Evolutionary conservation across 2,113 vertebrate species (phyloP), one percentile per base, ranked within the genome.

Genomic region (Bubo bubo): DNA sequence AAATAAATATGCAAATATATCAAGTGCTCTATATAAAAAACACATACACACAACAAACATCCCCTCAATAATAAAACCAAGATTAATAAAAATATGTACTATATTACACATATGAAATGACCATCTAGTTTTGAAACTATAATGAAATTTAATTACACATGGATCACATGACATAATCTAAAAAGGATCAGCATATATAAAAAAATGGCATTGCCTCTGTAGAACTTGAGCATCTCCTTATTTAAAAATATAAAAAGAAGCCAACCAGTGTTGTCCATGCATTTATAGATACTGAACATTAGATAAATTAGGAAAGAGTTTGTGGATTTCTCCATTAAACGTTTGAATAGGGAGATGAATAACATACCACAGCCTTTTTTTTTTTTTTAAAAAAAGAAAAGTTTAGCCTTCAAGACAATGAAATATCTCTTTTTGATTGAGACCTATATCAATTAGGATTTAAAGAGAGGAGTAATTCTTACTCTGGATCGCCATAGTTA

Each of bases 1-100:
- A 88, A 96, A 97, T 97, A 97, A 97, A 97, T 97, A 97, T 8
- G 76, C 86, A 93, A 93, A 93, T 91, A 90, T 93, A 93, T 84
- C 72, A 77, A 93, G 60, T 70, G 92, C 76, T 94, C 64, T 86
- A 6, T 90, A 72, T 83, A 83, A 95, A 95, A 91, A 58, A 62
- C 53, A 76, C 58, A 63, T 58, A 94, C 67, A 90, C 30, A 56
- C 23, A 73, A 79, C 39, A 77, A 86, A 94, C 37, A 52, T 86
- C 12, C 72, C 64, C 72, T 90, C 72, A 88, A 79, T 73, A 83
- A 95, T 73, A 95, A 92, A 95, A 47, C n/a, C 47, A 66, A 83
- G 74, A 79, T 80, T 76, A 90, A 83, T 86, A 92, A 87, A 94
- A 95, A 83, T 73, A 88, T 10, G 24, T 74, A 53, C 73, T 94